A percentile compares a stretch with the other conserved stretches of the same genome.
These are phyloP conservation scores for Sebastes vulpes DNA, from an alignment of 2,797 vertebrate genomes.

Conservation along the genomic window DNA sequence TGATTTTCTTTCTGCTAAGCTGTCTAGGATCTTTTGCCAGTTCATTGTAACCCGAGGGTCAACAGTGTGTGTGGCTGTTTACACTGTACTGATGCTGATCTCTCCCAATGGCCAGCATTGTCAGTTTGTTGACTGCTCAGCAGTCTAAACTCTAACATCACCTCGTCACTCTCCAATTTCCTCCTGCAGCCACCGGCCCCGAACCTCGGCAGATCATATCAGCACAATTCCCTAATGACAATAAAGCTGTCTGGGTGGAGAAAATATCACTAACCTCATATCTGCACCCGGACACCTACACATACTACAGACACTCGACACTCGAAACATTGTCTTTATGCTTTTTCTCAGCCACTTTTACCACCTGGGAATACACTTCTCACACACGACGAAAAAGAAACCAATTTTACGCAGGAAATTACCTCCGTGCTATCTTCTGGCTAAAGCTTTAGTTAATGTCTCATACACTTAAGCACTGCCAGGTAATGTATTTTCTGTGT, in stretches of 20 bases:
- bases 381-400: slow-evolving; percentile 48
- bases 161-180: slow-evolving; percentile 38
- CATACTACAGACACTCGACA: background rate
- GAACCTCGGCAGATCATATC: slow-evolving; percentile 48
- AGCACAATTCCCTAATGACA: slow-evolving; percentile 34
- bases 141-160: slow-evolving; percentile 43
- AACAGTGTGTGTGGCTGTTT: slow-evolving; percentile 27
- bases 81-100: slow-evolving; percentile 28
- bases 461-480: slow-evolving; percentile 67
- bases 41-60: slow-evolving; percentile 28
- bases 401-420: slow-evolving; percentile 74
- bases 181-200: slow-evolving; percentile 18
- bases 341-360: slow-evolving; percentile 10
- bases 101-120: slow-evolving; percentile 20
- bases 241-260: slow-evolving; percentile 14
- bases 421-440: slow-evolving; percentile 63
- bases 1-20: slow-evolving; percentile 23
- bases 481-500: slow-evolving; percentile 67
- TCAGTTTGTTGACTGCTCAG: slow-evolving; percentile 30
- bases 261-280: background rate
- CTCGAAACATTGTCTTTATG: slow-evolving; percentile 18
- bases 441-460: slow-evolving; percentile 75
- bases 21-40: slow-evolving; percentile 17
- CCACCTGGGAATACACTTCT: slow-evolving; percentile 30
- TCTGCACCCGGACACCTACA: background rate